These are phyloP conservation scores for Malacoraja senta DNA, from an alignment of 2,797 vertebrate genomes.

Conservation along the genomic window DNA sequence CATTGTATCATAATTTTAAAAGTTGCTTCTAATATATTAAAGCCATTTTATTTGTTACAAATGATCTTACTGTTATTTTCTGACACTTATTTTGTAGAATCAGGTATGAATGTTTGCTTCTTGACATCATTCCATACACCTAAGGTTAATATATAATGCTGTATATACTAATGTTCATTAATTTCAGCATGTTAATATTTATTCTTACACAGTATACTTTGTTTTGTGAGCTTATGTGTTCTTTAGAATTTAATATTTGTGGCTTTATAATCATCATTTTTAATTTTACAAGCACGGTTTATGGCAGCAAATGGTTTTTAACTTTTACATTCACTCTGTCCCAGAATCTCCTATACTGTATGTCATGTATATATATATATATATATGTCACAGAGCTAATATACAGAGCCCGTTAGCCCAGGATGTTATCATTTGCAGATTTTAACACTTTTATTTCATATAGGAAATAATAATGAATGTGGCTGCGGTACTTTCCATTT, in stretches of 20 bases:
- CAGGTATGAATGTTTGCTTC: background rate
- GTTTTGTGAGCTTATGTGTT: background rate
- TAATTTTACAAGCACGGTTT: background rate
- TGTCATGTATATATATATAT: too few species aligned
- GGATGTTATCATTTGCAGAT: background rate
- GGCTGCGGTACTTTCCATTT: background rate
- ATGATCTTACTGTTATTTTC: background rate
- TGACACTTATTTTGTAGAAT: slow-evolving; percentile 2
- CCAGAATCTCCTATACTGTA: background rate
- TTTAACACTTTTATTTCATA: background rate
- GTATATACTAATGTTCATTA: background rate
- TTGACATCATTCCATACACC: background rate
- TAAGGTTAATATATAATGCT: background rate
- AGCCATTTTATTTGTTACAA: background rate
- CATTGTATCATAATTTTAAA: background rate
- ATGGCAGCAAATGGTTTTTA: background rate
- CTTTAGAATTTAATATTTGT: background rate
- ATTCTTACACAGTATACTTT: background rate
- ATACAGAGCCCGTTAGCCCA: background rate
- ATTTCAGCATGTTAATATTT: background rate
- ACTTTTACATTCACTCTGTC: background rate
- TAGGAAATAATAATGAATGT: slow-evolving; percentile 21
- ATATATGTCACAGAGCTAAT: background rate
- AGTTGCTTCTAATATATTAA: background rate
- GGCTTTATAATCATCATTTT: background rate